Evolutionary conservation across 2,113 vertebrate genomes (phyloP).

Genomic region (Bos indicus): DNA sequence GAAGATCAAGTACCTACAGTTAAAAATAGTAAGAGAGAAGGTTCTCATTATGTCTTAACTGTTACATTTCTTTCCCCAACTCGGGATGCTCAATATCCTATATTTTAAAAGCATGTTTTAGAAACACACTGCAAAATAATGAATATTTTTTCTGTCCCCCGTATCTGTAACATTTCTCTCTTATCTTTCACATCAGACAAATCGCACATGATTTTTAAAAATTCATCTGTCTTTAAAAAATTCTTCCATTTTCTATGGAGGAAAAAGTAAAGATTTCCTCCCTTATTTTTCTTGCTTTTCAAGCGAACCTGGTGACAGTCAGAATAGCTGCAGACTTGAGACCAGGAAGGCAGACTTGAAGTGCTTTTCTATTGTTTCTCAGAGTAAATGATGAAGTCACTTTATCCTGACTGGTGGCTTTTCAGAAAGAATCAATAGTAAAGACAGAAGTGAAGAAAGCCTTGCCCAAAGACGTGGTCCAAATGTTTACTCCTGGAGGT

Average conservation of each 20-base stretch:
- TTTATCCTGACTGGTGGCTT: not conserved
- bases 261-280: not conserved
- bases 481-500: not conserved
- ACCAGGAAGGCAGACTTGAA: not conserved
- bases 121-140: not conserved
- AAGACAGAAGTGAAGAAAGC: not conserved
- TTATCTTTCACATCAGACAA: not conserved
- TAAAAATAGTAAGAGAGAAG: not conserved
- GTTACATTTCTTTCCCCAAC: not conserved
- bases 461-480: not conserved
- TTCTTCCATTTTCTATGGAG: not conserved
- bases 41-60: not conserved
- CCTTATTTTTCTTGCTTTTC: not conserved
- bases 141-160: not conserved
- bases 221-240: not conserved
- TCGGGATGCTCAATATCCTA: not conserved
- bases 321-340: not conserved
- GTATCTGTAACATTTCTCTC: not conserved
- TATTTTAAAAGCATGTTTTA: not conserved
- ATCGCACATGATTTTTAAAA: slow-evolving; percentile 1
- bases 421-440: not conserved
- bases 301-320: not conserved
- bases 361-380: not conserved
- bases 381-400: not conserved
- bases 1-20: not conserved